Base-by-base conservation (phyloP, 1,140 invertebrate genomes). In the Drosophila nigromelanica region DNA sequence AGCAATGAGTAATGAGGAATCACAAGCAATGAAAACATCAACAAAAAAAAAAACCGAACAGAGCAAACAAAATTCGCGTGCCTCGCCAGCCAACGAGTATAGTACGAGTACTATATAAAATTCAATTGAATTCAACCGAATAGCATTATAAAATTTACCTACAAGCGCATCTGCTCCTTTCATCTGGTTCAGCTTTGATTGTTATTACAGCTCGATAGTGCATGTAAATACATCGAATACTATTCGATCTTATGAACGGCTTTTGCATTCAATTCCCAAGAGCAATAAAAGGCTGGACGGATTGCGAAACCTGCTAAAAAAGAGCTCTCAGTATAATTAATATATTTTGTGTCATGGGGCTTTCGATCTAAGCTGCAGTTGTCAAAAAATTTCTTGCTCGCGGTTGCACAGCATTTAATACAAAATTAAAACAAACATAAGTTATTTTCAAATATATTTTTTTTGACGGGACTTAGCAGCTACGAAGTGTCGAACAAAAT, bases 1-100 rank as follows among this genome's bases (percentile, higher is more conserved):
- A 15, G 27, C 68, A 73, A 62, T 71, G 68, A 64, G 73, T 63
- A 72, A 67, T 66, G 54, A 75, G 40, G n/a, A 76, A 62, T 68
- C 18, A 42, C 18, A 39, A 21, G 50, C 47, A 64, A 70, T 27
- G 52, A 15, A 54, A 37, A 18, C 35, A 55, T 14, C 15, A 42
- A 43, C 12, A 56, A 24, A 40, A 3, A n/a, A 24, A 21, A 24
- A 40, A 3, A 7, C 7, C 12, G 1, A 33, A 15, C 1, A 2
- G 11, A 5, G 11, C 5, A 27, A n/a, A n/a, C 1, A 8, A 21
- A 45, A 5, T 45, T 45, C 14, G 15, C 5, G 42, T 18, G 42
- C 15, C 15, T 43, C 40, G 14, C n/a, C 12, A 8, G n/a, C n/a
- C 15, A 45, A 8, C 15, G n/a, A 14, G 12, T 30, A 30, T 30